Base-by-base conservation (phyloP, 2,113 vertebrate species). In the Recurvirostra avosetta region DNA sequence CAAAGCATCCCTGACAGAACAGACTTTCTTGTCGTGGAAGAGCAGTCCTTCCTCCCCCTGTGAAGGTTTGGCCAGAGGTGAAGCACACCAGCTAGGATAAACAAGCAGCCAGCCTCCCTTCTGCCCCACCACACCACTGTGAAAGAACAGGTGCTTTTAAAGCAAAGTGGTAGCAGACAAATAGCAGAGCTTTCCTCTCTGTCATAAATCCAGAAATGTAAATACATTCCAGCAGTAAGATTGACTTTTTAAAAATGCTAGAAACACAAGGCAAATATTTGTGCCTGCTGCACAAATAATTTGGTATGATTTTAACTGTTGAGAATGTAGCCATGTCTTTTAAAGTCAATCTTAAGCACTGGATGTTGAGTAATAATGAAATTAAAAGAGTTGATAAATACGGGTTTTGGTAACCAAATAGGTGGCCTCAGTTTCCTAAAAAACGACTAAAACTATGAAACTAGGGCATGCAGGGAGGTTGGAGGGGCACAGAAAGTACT, bases 221-320 rank as follows among this genome's bases (percentile, higher is more conserved):
- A 90, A 94, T 81, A 67, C 30, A 30, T 85, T 81, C 65, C 56
- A 78, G 49, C 23, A 90, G 43, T 68, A 91, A 68, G 56, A 61
- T 30, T n/a, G 53, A 43, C 61, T 91, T 95, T 88, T 86, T 5
- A 49, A 91, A 94, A 92, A 68, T 43, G 38, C 7, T 10, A 52
- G 84, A 87, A 96, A 90, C 53, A 82, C 30, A 82, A 78, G 43
- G 23, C 38, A 84, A 94, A 90, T 90, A 87, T 92, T 90, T 95
- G 61, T 78, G 70, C 52, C 61, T 52, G 15, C 52, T 90, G 65
- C 65, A 85, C 87, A 95, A 95, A 89, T 78, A 81, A 67, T 23
- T 45, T 55, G 56, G 13, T 53, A n/a, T n/a, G 19, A 36, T 52
- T 85, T 82, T 65, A 87, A 75, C 59, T 85, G 36, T 10, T 78